These are phyloP conservation scores for Callinectes sapidus DNA, from an alignment of 2,888 invertebrate genomes.

Conservation along the genomic window DNA sequence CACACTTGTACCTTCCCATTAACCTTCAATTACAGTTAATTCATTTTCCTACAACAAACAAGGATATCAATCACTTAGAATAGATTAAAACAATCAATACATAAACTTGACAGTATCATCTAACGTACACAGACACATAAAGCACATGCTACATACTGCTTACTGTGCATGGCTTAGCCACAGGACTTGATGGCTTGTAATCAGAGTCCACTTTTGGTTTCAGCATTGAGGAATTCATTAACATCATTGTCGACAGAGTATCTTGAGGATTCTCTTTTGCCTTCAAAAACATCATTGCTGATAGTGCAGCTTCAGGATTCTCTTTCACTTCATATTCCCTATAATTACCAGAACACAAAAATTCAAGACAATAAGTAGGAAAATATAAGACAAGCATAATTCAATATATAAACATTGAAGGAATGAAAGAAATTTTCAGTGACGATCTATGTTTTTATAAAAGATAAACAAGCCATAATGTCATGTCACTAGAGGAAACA, in stretches of 20 bases:
- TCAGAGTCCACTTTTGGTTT: not conserved
- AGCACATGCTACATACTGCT: constrained; percentile 34
- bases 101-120: not conserved
- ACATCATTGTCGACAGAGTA: constrained; percentile 21
- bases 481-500: not conserved
- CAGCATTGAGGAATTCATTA: constrained; percentile 1
- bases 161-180: not conserved
- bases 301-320: constrained; percentile 41
- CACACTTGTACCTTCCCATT: no score
- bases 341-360: not conserved
- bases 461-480: not conserved
- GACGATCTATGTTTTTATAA: no score
- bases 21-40: no score
- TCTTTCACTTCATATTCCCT: constrained; percentile 39
- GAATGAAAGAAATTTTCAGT: not conserved
- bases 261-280: constrained; percentile 33
- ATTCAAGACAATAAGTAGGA: not conserved
- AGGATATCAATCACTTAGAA: not conserved
- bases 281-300: constrained; percentile 29
- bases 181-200: constrained; percentile 27
- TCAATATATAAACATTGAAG: not conserved
- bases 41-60: no score
- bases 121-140: not conserved
- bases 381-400: not conserved
- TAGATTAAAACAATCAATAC: not conserved